These are phyloP conservation scores for Hipposideros larvatus DNA, from an alignment of 2,797 vertebrate genomes.

Conservation along the genomic window DNA sequence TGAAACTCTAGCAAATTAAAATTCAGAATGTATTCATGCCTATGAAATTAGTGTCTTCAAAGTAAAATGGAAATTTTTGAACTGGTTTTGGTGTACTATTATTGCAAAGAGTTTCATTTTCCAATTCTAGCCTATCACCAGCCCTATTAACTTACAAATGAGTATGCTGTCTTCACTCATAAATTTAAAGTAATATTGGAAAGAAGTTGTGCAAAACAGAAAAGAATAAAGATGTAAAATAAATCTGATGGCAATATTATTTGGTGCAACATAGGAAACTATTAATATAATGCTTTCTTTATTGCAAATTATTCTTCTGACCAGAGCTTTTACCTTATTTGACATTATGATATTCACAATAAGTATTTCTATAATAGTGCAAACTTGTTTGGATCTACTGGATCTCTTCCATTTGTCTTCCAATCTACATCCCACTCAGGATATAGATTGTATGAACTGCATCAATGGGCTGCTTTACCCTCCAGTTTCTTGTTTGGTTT, in stretches of 20 bases:
- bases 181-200: slow-evolving; percentile 51
- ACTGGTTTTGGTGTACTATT: not conserved
- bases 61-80: not conserved
- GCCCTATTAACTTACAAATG: slow-evolving; percentile 63
- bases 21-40: not conserved
- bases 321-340: not conserved
- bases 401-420: not conserved
- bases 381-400: not conserved
- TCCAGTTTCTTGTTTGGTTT: not conserved
- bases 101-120: slow-evolving; percentile 61
- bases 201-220: slow-evolving; percentile 40
- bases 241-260: slow-evolving; percentile 16
- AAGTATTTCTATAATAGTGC: not conserved
- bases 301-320: slow-evolving; percentile 37
- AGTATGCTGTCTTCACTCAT: slow-evolving; percentile 46
- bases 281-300: not conserved
- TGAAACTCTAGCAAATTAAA: slow-evolving; percentile 45
- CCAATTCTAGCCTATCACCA: slow-evolving; percentile 27
- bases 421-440: not conserved
- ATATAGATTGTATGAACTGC: not conserved
- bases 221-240: slow-evolving; percentile 63
- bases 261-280: not conserved
- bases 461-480: not conserved
- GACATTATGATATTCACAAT: not conserved
- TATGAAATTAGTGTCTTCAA: slow-evolving; percentile 39